A percentile compares a stretch with the other conserved stretches of the same genome.
Evolutionary conservation across 2,797 vertebrate species (phyloP).

Genomic region (Lepus townsendii): DNA sequence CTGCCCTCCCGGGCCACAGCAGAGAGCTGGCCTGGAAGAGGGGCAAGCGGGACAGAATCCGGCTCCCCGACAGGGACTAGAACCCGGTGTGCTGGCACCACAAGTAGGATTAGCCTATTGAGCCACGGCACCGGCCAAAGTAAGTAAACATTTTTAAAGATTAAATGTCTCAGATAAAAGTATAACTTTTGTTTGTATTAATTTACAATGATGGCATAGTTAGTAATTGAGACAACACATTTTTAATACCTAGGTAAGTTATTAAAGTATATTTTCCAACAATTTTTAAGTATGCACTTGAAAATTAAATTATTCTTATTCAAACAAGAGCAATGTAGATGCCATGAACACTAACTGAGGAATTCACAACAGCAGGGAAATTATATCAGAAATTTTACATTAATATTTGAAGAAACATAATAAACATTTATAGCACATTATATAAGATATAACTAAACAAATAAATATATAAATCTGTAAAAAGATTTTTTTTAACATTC

Average conservation of each 20-base stretch:
- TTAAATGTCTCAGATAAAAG: background rate
- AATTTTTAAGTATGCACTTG: background rate
- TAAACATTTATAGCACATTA: background rate
- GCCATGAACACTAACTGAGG: background rate
- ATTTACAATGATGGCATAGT: background rate
- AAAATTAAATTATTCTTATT: background rate
- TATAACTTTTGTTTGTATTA: background rate
- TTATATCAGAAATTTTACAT: background rate
- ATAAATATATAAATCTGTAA: no score
- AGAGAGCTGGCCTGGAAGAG: no score
- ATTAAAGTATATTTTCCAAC: constrained; percentile 25
- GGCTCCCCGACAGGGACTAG: no score
- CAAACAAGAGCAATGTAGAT: background rate
- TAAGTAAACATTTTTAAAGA: no score
- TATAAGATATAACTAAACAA: background rate
- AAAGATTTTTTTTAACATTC: no score
- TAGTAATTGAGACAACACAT: background rate
- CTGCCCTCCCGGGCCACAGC: no score
- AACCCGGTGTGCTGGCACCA: no score
- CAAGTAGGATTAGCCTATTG: no score
- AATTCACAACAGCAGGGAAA: background rate
- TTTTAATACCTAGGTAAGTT: background rate
- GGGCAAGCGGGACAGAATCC: no score
- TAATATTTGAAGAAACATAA: background rate
- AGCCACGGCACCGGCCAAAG: no score